A percentile compares a stretch with the other conserved stretches of the same genome.
These are phyloP conservation scores for Oenanthe oenanthe DNA, from an alignment of 2,113 vertebrate species.

Conservation along the genomic window DNA sequence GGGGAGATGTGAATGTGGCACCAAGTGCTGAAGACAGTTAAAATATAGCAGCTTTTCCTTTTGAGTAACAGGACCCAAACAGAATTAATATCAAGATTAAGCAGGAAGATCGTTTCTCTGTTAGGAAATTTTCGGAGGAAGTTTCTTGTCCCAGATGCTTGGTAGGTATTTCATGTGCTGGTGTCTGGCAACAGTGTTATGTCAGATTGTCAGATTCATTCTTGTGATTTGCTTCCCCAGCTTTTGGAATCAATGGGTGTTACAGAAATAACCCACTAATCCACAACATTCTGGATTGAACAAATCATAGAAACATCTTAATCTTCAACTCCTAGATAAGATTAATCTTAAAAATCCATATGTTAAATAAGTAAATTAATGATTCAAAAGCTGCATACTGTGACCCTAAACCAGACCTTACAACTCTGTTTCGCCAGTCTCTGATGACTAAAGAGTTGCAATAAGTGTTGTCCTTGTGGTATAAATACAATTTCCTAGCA, in stretches of 20 bases:
- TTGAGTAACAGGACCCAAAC: not conserved
- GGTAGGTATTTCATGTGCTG: constrained; percentile 42
- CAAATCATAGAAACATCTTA: not conserved
- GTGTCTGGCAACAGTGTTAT: constrained; percentile 18
- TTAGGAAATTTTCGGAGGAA: constrained; percentile 39
- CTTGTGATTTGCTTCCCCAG: not conserved
- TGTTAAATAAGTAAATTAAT: not conserved
- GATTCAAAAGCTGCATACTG: not conserved
- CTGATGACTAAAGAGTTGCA: constrained; percentile 42
- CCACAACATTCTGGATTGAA: constrained; percentile 12
- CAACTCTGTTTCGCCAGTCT: not conserved
- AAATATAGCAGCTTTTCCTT: not conserved
- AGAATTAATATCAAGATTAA: not conserved
- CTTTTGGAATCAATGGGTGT: constrained; percentile 22
- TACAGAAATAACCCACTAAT: constrained; percentile 20
- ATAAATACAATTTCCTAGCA: constrained; percentile 25
- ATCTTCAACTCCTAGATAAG: not conserved
- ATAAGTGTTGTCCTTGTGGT: constrained; percentile 25
- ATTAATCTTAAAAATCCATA: not conserved
- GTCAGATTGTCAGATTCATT: not conserved
- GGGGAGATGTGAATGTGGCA: not conserved
- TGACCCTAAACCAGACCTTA: not conserved
- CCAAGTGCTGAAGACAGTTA: not conserved
- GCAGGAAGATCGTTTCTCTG: not conserved
- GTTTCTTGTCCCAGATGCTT: constrained; percentile 23